phyloP scores from a whole-genome alignment of 2,797 vertebrate species.

The Pogonophryne albipinna region DNA sequence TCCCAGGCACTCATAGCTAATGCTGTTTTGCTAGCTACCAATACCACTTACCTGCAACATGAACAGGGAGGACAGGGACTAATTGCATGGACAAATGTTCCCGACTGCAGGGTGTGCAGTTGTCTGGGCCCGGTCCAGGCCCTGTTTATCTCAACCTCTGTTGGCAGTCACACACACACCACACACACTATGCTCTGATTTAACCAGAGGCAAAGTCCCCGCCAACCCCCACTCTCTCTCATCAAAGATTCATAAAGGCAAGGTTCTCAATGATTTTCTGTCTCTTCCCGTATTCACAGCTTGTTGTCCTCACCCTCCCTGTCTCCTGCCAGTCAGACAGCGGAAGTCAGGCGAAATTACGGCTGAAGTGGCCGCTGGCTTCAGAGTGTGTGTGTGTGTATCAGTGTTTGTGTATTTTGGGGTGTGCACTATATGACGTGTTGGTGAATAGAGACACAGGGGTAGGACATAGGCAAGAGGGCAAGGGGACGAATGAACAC shows the following conservation, averaged over 20 bases:
- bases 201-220: constrained; percentile 92
- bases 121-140: constrained; percentile 90
- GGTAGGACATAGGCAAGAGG: constrained; percentile 50
- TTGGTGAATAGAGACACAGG: constrained; percentile 31
- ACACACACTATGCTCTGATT: constrained; percentile 91
- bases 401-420: constrained; percentile 40
- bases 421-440: constrained; percentile 35
- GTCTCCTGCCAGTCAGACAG: constrained; percentile 90
- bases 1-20: constrained; percentile 13
- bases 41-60: constrained; percentile 74
- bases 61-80: constrained; percentile 85
- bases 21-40: constrained; percentile 54
- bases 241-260: constrained; percentile 99
- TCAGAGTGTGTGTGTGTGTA: constrained; percentile 32
- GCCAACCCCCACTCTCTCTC: constrained; percentile 83
- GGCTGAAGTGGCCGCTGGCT: constrained; percentile 87
- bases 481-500: constrained; percentile 56
- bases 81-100: constrained; percentile 91
- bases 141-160: constrained; percentile 93
- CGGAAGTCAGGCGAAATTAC: constrained; percentile 93
- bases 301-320: constrained; percentile 92
- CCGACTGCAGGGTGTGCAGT: constrained; percentile 87
- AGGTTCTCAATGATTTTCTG: constrained; percentile 99
- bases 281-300: constrained; percentile 97
- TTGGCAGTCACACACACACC: constrained; percentile 91